A percentile compares a stretch with the other conserved stretches of the same genome.
Evolutionary conservation across 35 echinoderm and acorn worm genomes (phyloP).

Genomic region (Stichopus chloronotus): DNA sequence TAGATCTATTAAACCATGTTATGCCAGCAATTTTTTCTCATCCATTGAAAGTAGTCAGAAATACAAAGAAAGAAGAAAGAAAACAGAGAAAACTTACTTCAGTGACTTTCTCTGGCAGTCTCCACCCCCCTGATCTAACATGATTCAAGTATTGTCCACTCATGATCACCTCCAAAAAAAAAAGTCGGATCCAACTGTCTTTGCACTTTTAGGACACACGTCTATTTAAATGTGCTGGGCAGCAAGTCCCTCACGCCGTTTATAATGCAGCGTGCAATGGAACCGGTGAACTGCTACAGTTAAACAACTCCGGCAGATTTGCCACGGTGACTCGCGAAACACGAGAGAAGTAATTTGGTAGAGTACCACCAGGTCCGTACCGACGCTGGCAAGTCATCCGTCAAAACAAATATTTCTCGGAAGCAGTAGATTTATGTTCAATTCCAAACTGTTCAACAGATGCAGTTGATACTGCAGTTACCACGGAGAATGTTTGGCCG

Average conservation of each 20-base stretch:
- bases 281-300: background rate
- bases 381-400: background rate
- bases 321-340: background rate
- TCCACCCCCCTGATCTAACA: slow-evolving; percentile 25
- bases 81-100: slow-evolving; percentile 5
- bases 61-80: too few relatives aligned
- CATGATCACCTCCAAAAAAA: background rate
- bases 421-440: slow-evolving; percentile 35
- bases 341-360: background rate
- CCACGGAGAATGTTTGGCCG: background rate
- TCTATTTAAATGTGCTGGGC: too few relatives aligned
- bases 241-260: too few relatives aligned
- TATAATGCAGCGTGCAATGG: too few relatives aligned
- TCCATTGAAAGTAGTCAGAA: too few relatives aligned
- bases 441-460: background rate
- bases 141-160: slow-evolving; percentile 45
- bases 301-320: background rate
- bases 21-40: too few relatives aligned
- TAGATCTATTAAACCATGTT: too few relatives aligned
- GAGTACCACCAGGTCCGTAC: background rate
- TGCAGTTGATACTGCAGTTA: background rate
- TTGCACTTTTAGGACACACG: background rate
- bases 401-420: background rate
- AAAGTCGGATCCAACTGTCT: background rate
- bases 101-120: slow-evolving; percentile 17